Evolutionary conservation across 1,140 invertebrate species (phyloP).

Genomic region (Anastrepha obliqua): DNA sequence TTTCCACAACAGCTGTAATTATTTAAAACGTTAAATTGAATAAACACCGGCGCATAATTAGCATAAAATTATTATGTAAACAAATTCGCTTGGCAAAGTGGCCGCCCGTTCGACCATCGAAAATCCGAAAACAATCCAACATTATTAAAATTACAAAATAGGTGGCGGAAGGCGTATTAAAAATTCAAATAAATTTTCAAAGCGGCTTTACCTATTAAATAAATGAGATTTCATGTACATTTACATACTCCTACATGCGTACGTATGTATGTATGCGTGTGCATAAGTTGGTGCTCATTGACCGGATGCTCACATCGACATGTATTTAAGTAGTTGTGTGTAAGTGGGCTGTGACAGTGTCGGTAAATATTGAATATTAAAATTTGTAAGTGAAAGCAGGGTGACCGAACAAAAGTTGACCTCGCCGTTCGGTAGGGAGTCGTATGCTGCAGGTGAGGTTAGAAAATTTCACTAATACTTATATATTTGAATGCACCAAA

Average conservation of each 20-base stretch:
- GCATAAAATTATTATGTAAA: conserved; percentile 50
- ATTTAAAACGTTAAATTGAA: conserved; percentile 38
- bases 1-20: conserved; percentile 38
- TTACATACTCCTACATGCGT: not conserved
- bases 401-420: not conserved
- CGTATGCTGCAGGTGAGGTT: not conserved
- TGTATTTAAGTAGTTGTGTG: not conserved
- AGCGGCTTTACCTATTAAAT: not conserved
- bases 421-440: not conserved
- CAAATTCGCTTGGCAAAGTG: not conserved
- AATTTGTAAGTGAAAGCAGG: conserved; percentile 10
- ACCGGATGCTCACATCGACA: not conserved
- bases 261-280: not conserved
- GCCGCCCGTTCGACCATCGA: not conserved
- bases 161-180: conserved; percentile 20
- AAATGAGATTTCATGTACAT: conserved; percentile 2
- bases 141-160: conserved; percentile 45
- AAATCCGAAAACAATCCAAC: conserved; percentile 40
- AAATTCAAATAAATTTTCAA: conserved; percentile 36
- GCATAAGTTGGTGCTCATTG: not conserved
- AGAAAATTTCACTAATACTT: conserved; percentile 5
- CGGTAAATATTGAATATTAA: conserved; percentile 1
- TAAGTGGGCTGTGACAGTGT: not conserved
- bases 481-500: not conserved
- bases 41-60: conserved; percentile 41